phyloP scores from a whole-genome alignment of 2,797 vertebrate species.

The Pygocentrus nattereri region DNA sequence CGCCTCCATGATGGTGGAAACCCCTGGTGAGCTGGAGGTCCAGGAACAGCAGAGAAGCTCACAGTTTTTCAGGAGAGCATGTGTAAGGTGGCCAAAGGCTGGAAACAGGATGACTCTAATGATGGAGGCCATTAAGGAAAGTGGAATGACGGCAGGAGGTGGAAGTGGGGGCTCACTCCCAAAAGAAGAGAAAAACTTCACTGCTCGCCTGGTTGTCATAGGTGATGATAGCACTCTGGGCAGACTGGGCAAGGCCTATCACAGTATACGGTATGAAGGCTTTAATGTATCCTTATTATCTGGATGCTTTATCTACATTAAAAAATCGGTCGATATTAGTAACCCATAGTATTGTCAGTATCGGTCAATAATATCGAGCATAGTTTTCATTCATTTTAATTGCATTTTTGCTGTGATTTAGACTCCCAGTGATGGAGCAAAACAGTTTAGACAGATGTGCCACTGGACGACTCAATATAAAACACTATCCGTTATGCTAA shows the following conservation, averaged over 20 bases:
- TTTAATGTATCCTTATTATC: background rate
- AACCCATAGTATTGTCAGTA: too few relatives aligned
- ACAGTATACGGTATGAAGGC: slow-evolving; percentile 78
- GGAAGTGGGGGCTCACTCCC: slow-evolving; percentile 44
- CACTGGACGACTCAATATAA: too few relatives aligned
- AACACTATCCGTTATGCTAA: too few relatives aligned
- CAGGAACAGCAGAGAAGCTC: slow-evolving; percentile 54
- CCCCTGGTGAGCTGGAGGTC: slow-evolving; percentile 4
- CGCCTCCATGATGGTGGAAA: background rate
- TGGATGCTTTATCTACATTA: background rate
- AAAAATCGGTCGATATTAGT: too few relatives aligned
- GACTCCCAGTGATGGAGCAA: too few relatives aligned
- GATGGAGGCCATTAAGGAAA: slow-evolving; percentile 64
- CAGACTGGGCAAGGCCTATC: slow-evolving; percentile 80
- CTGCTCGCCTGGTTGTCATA: slow-evolving; percentile 83
- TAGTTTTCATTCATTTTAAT: too few relatives aligned
- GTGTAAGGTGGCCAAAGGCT: slow-evolving; percentile 69
- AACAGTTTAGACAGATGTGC: too few relatives aligned
- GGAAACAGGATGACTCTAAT: slow-evolving; percentile 70
- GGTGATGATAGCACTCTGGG: slow-evolving; percentile 87
- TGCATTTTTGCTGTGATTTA: too few relatives aligned
- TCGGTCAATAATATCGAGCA: too few relatives aligned
- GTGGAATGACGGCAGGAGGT: slow-evolving; percentile 37
- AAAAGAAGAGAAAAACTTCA: slow-evolving; percentile 71
- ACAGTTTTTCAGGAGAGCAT: slow-evolving; percentile 71